These are phyloP conservation scores for Rhizomys pruinosus DNA, from an alignment of 2,113 vertebrate genomes.

Conservation along the genomic window DNA sequence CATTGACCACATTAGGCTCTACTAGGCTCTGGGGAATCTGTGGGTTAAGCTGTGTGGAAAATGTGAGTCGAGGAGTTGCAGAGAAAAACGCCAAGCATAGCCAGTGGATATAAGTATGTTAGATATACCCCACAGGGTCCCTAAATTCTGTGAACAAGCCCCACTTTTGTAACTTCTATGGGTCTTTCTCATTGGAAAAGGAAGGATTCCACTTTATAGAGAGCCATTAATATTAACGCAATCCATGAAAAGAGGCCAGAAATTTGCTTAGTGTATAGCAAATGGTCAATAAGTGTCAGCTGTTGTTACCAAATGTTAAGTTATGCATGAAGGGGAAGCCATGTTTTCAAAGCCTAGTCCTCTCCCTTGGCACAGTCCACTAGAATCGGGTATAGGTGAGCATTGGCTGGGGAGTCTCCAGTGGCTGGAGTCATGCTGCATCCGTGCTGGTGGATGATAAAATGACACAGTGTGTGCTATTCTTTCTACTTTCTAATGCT, in stretches of 20 bases:
- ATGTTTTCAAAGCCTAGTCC: neutral
- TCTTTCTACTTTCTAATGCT: neutral
- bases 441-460: neutral
- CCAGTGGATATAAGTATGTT: neutral
- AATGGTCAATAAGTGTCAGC: neutral
- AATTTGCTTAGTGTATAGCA: neutral
- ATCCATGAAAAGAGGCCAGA: slow-evolving; percentile 20
- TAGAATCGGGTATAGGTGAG: neutral
- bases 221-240: neutral
- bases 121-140: neutral
- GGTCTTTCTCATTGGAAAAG: slow-evolving; percentile 4
- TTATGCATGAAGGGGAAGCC: neutral
- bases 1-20: neutral
- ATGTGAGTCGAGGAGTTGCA: neutral
- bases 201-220: neutral
- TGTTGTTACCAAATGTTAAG: neutral
- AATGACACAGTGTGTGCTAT: neutral
- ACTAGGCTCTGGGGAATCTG: neutral
- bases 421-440: neutral
- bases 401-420: neutral
- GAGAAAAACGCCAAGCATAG: neutral
- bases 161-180: neutral
- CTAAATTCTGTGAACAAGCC: neutral
- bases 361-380: neutral
- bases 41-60: neutral